Evolutionary conservation across 2,888 invertebrate species (phyloP).

Genomic region (Leptinotarsa rubiginosa): DNA sequence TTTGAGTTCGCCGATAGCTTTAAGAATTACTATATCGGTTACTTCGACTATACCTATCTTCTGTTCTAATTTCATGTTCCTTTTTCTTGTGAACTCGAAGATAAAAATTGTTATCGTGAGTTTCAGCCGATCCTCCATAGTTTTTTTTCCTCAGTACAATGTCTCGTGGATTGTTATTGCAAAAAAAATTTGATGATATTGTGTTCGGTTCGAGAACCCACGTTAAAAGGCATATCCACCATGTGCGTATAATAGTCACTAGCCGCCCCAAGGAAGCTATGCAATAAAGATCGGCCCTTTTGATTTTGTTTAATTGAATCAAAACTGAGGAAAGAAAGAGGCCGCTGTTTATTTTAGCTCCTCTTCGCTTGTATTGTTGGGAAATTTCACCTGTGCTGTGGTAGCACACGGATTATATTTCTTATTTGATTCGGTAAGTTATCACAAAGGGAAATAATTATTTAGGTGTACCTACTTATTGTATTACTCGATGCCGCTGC

Average conservation of each 20-base stretch:
- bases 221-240: constrained; percentile 20
- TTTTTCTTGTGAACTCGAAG: too few species aligned
- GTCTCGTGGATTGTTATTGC: constrained; percentile 28
- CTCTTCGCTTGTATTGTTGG: constrained; percentile 37
- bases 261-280: not conserved
- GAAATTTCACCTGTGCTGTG: constrained; percentile 40
- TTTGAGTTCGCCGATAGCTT: too few species aligned
- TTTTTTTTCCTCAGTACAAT: not conserved
- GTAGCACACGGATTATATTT: constrained; percentile 37
- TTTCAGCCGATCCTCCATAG: too few species aligned
- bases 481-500: constrained; percentile 14
- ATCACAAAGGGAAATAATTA: constrained; percentile 39
- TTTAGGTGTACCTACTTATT: constrained; percentile 30
- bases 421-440: constrained; percentile 44
- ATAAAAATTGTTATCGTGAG: too few species aligned
- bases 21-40: too few species aligned
- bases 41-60: too few species aligned
- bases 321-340: constrained; percentile 38
- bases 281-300: constrained; percentile 38
- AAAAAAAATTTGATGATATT: constrained; percentile 38
- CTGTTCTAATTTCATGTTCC: too few species aligned
- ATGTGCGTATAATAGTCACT: constrained; percentile 17
- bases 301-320: constrained; percentile 46
- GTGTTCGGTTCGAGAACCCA: constrained; percentile 22
- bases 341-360: constrained; percentile 44